phyloP scores from a whole-genome alignment of 1,140 invertebrate species.

The Tribolium castaneum region DNA sequence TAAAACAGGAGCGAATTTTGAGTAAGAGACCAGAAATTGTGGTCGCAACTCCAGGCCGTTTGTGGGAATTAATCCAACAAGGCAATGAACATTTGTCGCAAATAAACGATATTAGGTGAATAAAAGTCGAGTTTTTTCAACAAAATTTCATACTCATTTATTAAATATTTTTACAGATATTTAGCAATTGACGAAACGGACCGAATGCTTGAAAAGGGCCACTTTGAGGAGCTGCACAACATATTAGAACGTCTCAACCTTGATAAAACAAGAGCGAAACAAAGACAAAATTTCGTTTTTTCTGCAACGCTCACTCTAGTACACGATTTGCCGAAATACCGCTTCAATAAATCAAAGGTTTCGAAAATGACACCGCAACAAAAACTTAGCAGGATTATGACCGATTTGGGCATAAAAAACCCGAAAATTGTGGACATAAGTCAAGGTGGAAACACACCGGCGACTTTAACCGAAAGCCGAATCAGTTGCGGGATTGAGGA shows the following conservation, averaged over 20 bases:
- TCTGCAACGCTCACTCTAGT: constrained; percentile 96
- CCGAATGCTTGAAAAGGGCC: constrained; percentile 96
- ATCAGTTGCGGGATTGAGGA: constrained; percentile 82
- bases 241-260: constrained; percentile 85
- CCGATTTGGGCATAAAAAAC: constrained; percentile 84
- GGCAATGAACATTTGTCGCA: constrained; percentile 81
- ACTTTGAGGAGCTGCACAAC: constrained; percentile 92
- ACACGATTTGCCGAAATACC: constrained; percentile 83
- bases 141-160: neutral
- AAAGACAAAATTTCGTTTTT: constrained; percentile 95
- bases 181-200: constrained; percentile 99
- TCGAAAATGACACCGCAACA: constrained; percentile 75
- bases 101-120: constrained; percentile 75
- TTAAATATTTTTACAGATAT: constrained; percentile 68
- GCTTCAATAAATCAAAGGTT: constrained; percentile 71
- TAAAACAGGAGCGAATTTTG: constrained; percentile 92
- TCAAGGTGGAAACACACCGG: constrained; percentile 79
- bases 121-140: neutral
- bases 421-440: constrained; percentile 96
- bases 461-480: constrained; percentile 84
- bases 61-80: constrained; percentile 92
- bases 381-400: constrained; percentile 78
- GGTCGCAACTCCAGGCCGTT: constrained; percentile 93
- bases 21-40: constrained; percentile 89
- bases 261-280: constrained; percentile 69